Evolutionary conservation across 2,888 invertebrate species (phyloP), one percentile per base, ranked within the genome.

Genomic region (Ochropleura leucogaster): DNA sequence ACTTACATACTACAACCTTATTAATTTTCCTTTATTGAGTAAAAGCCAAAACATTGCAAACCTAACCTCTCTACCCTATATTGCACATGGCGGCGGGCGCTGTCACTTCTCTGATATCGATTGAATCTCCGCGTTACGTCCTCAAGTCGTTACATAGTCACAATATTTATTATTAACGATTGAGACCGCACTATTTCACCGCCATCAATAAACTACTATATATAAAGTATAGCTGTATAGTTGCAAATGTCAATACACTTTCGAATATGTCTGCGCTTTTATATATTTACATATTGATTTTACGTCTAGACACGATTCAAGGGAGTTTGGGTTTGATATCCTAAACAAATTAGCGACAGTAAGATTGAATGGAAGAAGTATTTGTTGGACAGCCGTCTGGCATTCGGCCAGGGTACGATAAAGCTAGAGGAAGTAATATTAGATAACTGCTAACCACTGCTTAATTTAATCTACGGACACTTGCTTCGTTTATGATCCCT

Each of bases 181-280:
- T 68, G 57, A 40, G 14, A 64, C 62, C 44, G 57, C n/a, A 20
- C 53, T 67, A 49, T 70, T 67, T 64, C 60, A 51, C 42, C 9
- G 53, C 46, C 55, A 51, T 44, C 46, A 55, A 69, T 69, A 67
- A 71, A 71, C 47, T 62, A 49, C 30, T 67, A 63, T 6, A 68
- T 57, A 47, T 68, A 51, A 60, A 46, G 20, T 51, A 8, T 4
- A 44, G 14, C 62, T 44, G n/a, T 20, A 47, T 74, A 51, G 49
- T 7, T 70, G 30, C 62, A 85, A 76, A 85, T 82, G 82, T 82
- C 83, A 85, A 82, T 85, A 82, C 62, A 82, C 83, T 82, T 76
- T 85, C 67, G 42, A 84, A 81, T 75, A 71, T 30, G 83, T 82
- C 85, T 76, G 77, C 53, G 59, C 20, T 40, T 69, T 68, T 85